Conservation (phyloP, 2,888 invertebrate species). For the Antheraea yamamai region DNA sequence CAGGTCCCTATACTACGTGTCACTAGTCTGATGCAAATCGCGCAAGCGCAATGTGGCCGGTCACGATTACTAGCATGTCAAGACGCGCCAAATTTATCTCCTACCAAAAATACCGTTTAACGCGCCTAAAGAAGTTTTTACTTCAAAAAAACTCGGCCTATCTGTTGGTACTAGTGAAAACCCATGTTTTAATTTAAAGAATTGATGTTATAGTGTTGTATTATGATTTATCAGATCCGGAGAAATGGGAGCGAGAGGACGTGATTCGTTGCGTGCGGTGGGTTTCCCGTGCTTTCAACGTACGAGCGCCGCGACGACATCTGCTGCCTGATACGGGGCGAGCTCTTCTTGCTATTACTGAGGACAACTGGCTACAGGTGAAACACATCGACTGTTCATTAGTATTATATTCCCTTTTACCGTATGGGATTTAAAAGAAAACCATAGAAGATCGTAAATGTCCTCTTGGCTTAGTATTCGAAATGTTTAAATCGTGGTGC, state of each 20-base stretch:
- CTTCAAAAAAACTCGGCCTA: not conserved
- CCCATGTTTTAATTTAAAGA: not conserved
- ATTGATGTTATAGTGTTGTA: not conserved
- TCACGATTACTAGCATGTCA: too few relatives aligned
- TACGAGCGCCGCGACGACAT: slow-evolving; percentile 69
- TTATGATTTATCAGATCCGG: slow-evolving; percentile 65
- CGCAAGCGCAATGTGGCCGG: too few relatives aligned
- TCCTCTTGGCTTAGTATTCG: not conserved
- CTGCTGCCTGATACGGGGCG: slow-evolving; percentile 72
- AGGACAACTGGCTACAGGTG: slow-evolving; percentile 77
- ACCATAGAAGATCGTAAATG: not conserved
- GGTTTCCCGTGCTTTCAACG: slow-evolving; percentile 74
- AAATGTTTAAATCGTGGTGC: not conserved
- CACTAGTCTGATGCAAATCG: too few relatives aligned
- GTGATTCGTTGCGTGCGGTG: slow-evolving; percentile 79
- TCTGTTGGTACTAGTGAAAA: not conserved
- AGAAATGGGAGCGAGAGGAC: slow-evolving; percentile 74
- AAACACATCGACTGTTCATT: not conserved
- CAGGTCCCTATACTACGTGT: too few relatives aligned
- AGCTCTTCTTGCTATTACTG: slow-evolving; percentile 77
- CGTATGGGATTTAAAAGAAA: not conserved
- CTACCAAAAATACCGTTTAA: too few relatives aligned
- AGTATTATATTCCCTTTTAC: not conserved
- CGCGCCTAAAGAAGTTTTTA: too few relatives aligned
- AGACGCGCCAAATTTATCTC: too few relatives aligned